Evolutionary conservation across 2,797 vertebrate species (phyloP).

Genomic region (Cichlasoma orientale): DNA sequence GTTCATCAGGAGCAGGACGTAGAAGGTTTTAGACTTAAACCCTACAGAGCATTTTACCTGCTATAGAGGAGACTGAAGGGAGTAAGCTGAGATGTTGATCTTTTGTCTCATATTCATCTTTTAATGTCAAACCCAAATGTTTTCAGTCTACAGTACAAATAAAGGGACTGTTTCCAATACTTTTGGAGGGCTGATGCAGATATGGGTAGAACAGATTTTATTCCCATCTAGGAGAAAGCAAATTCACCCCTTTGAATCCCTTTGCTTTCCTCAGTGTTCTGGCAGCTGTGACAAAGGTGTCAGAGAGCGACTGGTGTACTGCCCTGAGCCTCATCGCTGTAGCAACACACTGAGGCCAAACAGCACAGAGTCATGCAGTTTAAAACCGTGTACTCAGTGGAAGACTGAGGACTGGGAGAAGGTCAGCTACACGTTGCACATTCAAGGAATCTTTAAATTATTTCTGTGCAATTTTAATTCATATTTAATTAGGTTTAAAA

Average conservation of each 20-base stretch:
- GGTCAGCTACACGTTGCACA: slow-evolving; percentile 49
- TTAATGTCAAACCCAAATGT: too few relatives aligned
- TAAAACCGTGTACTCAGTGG: slow-evolving; percentile 84
- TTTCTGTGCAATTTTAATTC: not conserved
- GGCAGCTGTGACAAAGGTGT: slow-evolving; percentile 85
- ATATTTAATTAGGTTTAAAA: not conserved
- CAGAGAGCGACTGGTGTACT: slow-evolving; percentile 80
- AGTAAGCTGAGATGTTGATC: too few relatives aligned
- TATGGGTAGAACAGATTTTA: not conserved
- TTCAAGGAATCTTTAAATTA: not conserved
- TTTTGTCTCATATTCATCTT: too few relatives aligned
- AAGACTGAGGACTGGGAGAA: slow-evolving; percentile 78
- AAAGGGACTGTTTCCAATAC: too few relatives aligned
- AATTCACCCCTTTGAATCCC: not conserved
- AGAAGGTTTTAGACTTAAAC: too few relatives aligned
- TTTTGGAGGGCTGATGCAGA: not conserved
- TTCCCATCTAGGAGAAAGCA: not conserved
- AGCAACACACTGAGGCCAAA: slow-evolving; percentile 78
- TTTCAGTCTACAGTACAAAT: too few relatives aligned
- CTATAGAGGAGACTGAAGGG: too few relatives aligned
- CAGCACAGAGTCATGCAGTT: slow-evolving; percentile 70
- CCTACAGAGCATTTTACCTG: too few relatives aligned
- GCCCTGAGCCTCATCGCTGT: slow-evolving; percentile 80
- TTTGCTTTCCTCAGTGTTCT: slow-evolving; percentile 81
- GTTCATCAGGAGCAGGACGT: too few relatives aligned